Evolutionary conservation across 2,888 invertebrate genomes (phyloP), one percentile per base, ranked within the genome.

Genomic region (Trichopria drosophilae): DNA sequence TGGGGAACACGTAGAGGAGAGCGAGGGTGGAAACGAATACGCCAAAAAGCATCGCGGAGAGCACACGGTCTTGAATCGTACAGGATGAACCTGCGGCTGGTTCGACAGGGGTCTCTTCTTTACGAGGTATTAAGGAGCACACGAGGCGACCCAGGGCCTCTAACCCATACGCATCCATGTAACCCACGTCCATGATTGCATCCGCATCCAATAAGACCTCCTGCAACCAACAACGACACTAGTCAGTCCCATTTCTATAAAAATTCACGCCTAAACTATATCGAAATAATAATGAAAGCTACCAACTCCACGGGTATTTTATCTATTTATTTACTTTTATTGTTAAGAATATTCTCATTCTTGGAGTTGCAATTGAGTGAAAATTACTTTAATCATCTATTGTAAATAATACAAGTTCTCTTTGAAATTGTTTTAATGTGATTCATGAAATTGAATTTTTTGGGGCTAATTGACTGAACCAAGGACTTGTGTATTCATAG

Each of bases 1-100:
- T 71, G 43, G 80, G 80, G 66, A 75, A 80, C 41, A 73, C 61
- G 59, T 78, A 74, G 58, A 80, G 75, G 59, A 80, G 65, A 63
- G 71, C 72, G 62, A 80, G 63, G 55, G 77, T 77, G 51, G 74
- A 67, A 59, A 79, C 68, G 70, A 80, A 80, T 68, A 76, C 72
- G 61, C 77, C 63, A 57, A 73, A 65, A 67, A 72, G 71, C 64
- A 67, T 66, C 63, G 65, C 67, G 63, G 75, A 72, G 53, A 73
- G 59, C 59, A 69, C 66, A 60, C 64, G 69, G 57, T 74, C 74
- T 67, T 72, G 68, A 69, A 71, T 68, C 61, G 68, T 71, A 68
- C 62, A 65, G 62, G 65, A 55, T 68, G 72, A 70, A 69, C 61
- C 64, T 67, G 68, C 60, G 63, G 62, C 63, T 65, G 67, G 64